Evolutionary conservation across 2,888 invertebrate species (phyloP).

Genomic region (Synergus japonicus): DNA sequence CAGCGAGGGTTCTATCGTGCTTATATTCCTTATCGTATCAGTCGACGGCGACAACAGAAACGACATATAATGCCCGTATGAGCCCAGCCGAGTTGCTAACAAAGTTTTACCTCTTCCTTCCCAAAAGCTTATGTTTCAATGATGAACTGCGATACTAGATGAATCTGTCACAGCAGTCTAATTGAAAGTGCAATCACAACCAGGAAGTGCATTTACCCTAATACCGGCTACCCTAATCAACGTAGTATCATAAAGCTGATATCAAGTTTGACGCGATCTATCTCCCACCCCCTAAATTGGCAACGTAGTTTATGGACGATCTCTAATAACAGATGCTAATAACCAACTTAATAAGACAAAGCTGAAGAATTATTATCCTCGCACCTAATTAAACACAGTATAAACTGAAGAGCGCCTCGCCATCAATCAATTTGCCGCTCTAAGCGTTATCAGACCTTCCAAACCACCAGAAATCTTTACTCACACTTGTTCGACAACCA

Average conservation of each 20-base stretch:
- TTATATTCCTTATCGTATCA: constrained; percentile 25
- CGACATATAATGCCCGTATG: constrained; percentile 42
- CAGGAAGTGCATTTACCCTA: neutral
- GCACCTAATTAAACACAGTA: constrained; percentile 22
- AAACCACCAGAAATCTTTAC: constrained; percentile 16
- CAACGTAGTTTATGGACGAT: no score
- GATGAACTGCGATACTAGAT: constrained; percentile 36
- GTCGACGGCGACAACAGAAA: constrained; percentile 49
- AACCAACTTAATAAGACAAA: neutral
- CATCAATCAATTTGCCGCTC: constrained; percentile 39
- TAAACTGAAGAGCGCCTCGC: constrained; percentile 6
- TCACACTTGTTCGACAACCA: constrained; percentile 15
- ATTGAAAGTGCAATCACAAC: constrained; percentile 7
- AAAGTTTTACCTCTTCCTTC: constrained; percentile 38
- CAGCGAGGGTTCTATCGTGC: constrained; percentile 33
- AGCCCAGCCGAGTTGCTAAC: constrained; percentile 24
- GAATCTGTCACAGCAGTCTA: constrained; percentile 27
- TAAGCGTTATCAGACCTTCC: constrained; percentile 10
- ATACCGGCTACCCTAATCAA: constrained; percentile 1
- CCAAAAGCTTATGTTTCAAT: constrained; percentile 25
- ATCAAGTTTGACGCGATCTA: neutral
- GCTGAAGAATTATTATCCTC: neutral
- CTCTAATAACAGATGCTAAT: neutral
- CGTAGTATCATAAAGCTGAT: neutral
- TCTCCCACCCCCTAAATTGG: no score